phyloP scores from a whole-genome alignment of 2,888 invertebrate species.

The Leptothorax acervorum region DNA sequence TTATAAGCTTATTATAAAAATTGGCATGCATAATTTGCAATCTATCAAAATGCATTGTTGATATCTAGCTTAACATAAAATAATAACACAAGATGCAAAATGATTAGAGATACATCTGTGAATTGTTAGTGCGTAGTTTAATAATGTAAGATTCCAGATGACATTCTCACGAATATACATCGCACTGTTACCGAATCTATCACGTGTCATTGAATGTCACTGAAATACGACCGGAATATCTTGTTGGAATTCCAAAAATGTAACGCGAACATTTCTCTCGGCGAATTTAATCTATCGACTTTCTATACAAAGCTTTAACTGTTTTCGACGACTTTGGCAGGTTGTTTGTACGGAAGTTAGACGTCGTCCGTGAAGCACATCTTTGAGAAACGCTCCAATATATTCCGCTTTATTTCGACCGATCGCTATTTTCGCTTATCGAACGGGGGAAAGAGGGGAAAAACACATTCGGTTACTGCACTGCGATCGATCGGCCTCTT shows the following conservation, averaged over 20 bases:
- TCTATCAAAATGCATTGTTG: neutral
- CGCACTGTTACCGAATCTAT: neutral
- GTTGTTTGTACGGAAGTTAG: slow-evolving; percentile 10
- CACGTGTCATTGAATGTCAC: neutral
- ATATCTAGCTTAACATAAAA: neutral
- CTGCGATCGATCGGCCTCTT: slow-evolving; percentile 72
- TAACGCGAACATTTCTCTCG: neutral
- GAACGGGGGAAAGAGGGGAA: slow-evolving; percentile 15
- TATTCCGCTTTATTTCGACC: neutral
- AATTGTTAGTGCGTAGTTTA: neutral
- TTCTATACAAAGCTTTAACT: slow-evolving; percentile 14
- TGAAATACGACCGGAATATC: neutral
- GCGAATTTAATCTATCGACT: slow-evolving; percentile 18
- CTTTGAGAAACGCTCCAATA: neutral
- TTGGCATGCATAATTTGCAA: neutral
- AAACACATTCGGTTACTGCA: slow-evolving; percentile 56
- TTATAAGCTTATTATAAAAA: slow-evolving; percentile 58
- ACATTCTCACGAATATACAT: neutral
- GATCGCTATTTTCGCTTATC: slow-evolving; percentile 14
- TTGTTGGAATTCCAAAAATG: neutral
- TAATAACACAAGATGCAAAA: neutral
- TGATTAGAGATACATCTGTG: neutral
- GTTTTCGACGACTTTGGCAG: neutral
- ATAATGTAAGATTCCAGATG: neutral
- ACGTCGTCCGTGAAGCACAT: neutral